A percentile compares a stretch with the other conserved stretches of the same genome.
Evolutionary conservation across 2,113 vertebrate genomes (phyloP).

Genomic region (Indicator indicator): DNA sequence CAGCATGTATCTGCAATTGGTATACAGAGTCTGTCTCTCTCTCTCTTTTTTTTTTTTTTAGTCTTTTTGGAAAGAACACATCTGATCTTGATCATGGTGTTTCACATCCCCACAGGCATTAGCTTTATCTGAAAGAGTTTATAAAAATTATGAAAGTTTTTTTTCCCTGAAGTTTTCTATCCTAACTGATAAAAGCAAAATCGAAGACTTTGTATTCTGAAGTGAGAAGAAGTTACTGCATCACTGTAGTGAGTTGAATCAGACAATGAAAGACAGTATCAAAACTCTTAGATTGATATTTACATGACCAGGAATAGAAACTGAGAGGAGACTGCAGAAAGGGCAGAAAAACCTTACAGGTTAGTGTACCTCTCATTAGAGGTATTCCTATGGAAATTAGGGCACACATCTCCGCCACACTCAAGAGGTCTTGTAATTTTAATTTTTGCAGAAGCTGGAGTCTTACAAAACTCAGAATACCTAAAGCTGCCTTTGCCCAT

Average conservation of each 20-base stretch:
- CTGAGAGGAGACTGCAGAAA: neutral
- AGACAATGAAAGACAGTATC: neutral
- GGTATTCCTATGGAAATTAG: neutral
- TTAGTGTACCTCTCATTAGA: neutral
- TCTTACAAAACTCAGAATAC: neutral
- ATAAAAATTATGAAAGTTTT: neutral
- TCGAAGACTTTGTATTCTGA: neutral
- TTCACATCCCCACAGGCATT: neutral
- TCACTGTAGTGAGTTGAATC: neutral
- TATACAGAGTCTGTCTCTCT: neutral
- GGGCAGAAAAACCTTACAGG: neutral
- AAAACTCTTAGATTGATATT: neutral
- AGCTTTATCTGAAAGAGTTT: neutral
- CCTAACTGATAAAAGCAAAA: neutral
- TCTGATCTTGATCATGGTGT: neutral
- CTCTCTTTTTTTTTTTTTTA: neutral
- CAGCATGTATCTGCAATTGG: neutral
- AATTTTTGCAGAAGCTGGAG: neutral
- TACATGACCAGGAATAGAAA: neutral
- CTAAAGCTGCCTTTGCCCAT: neutral
- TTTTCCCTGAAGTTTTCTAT: neutral
- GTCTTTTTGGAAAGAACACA: neutral
- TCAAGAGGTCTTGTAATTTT: neutral
- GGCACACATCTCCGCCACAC: neutral
- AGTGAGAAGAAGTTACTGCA: neutral